These are phyloP conservation scores for Lepidurus arcticus DNA, from an alignment of 1,140 invertebrate species.

Conservation along the genomic window DNA sequence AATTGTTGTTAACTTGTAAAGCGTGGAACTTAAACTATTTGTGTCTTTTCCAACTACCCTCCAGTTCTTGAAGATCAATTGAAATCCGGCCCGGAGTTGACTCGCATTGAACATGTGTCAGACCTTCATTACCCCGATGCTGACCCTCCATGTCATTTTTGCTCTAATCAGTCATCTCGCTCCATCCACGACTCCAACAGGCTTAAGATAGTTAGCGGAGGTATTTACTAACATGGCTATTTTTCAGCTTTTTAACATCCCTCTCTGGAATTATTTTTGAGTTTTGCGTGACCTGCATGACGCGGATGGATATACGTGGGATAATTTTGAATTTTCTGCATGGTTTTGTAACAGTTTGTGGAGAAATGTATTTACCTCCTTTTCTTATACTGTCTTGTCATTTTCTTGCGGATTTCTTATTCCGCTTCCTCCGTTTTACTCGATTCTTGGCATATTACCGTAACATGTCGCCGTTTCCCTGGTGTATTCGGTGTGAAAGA, in stretches of 20 bases:
- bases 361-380: background rate
- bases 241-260: no score
- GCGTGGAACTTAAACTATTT: background rate
- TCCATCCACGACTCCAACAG: conserved; percentile 43
- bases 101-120: conserved; percentile 41
- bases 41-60: background rate
- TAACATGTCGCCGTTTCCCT: background rate
- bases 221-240: conserved; percentile 34
- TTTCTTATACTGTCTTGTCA: background rate
- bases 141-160: conserved; percentile 45
- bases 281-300: no score
- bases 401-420: background rate
- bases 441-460: background rate
- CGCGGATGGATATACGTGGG: no score
- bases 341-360: no score
- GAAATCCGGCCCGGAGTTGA: conserved; percentile 40
- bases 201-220: conserved; percentile 43
- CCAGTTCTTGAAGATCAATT: conserved; percentile 41
- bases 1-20: no score
- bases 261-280: no score
- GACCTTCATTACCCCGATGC: conserved; percentile 43
- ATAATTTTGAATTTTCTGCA: no score
- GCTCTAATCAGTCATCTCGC: conserved; percentile 42
- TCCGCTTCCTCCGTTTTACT: background rate
- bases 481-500: background rate